Evolutionary conservation across 2,888 invertebrate genomes (phyloP).

Genomic region (Tricholauxania praeusta): DNA sequence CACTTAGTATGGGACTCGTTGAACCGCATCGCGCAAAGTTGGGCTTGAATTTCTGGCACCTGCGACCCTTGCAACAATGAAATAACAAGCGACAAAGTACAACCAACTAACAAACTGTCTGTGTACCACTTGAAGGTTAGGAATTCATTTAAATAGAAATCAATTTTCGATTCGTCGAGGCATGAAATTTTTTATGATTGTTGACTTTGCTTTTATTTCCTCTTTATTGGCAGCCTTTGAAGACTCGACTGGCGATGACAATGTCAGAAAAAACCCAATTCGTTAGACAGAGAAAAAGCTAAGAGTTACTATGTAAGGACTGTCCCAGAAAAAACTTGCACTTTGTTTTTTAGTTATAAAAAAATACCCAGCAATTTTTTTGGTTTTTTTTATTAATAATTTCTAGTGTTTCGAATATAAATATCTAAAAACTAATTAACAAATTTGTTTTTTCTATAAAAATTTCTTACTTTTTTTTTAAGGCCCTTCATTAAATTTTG

Average conservation of each 20-base stretch:
- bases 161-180: conserved; percentile 50
- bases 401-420: too few relatives aligned
- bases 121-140: background rate
- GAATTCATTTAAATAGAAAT: conserved; percentile 42
- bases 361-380: too few relatives aligned
- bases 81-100: background rate
- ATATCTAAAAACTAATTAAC: too few relatives aligned
- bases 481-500: too few relatives aligned
- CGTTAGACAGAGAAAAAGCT: background rate
- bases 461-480: too few relatives aligned
- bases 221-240: conserved; percentile 38
- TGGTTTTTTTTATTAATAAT: too few relatives aligned
- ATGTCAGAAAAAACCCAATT: conserved; percentile 13
- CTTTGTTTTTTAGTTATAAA: too few relatives aligned
- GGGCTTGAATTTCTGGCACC: conserved; percentile 2
- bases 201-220: conserved; percentile 10
- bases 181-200: conserved; percentile 47
- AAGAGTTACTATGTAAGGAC: too few relatives aligned
- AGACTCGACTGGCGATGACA: background rate
- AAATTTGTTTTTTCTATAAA: too few relatives aligned
- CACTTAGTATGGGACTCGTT: conserved; percentile 40
- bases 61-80: background rate
- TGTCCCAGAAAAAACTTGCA: too few relatives aligned
- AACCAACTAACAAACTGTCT: background rate
- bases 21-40: conserved; percentile 7